phyloP scores from a whole-genome alignment of 2,888 invertebrate genomes.

The Pimpla rufipes region DNA sequence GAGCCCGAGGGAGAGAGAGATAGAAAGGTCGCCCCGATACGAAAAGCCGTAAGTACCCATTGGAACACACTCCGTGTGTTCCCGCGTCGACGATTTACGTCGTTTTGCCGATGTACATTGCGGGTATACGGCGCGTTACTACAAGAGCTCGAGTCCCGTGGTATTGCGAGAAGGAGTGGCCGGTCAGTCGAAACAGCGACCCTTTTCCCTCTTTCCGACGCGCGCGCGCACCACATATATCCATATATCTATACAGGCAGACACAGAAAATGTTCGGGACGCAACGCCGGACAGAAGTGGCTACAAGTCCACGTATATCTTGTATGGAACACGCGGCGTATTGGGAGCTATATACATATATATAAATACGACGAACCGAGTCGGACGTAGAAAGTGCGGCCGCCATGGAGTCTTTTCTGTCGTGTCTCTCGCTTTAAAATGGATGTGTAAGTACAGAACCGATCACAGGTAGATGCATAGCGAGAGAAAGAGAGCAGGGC shows the following conservation, averaged over 20 bases:
- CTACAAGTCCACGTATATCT: conserved; percentile 50
- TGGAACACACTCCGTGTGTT: conserved; percentile 10
- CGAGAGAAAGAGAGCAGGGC: not conserved
- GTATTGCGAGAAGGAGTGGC: conserved; percentile 43
- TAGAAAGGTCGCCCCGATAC: not conserved
- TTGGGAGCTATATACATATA: conserved; percentile 40
- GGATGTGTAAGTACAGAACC: conserved; percentile 42
- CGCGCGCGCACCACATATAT: not conserved
- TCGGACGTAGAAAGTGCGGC: conserved; percentile 36
- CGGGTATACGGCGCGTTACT: not conserved
- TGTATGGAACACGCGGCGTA: conserved; percentile 3
- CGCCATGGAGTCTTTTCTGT: conserved; percentile 35
- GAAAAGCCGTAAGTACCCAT: conserved; percentile 11
- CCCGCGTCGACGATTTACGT: conserved; percentile 36
- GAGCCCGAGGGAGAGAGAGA: not conserved
- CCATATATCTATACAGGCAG: conserved; percentile 11
- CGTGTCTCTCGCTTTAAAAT: conserved; percentile 58
- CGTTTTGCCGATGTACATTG: conserved; percentile 29
- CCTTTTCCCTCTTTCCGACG: conserved; percentile 17
- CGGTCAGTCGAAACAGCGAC: conserved; percentile 47
- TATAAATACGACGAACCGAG: conserved; percentile 9
- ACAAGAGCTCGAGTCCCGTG: conserved; percentile 38
- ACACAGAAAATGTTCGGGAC: conserved; percentile 7
- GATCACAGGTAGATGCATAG: conserved; percentile 15
- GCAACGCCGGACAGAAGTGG: conserved; percentile 31